phyloP scores from a whole-genome alignment of 2,797 vertebrate species.

The Furcifer pardalis region DNA sequence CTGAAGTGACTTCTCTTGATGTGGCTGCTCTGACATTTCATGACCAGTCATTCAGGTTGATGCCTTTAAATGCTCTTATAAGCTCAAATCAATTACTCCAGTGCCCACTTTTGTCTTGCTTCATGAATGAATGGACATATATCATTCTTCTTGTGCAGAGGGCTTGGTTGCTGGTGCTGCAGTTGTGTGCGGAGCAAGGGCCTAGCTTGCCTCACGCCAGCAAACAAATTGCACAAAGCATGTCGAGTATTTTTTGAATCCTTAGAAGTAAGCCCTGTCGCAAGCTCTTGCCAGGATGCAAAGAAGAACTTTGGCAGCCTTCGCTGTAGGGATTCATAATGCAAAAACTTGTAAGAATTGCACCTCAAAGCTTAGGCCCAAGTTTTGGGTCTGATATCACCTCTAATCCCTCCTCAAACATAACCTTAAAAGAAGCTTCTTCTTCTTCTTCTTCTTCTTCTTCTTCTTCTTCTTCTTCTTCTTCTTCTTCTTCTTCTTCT shows the following conservation, averaged over 20 bases:
- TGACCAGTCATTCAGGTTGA: conserved; percentile 56
- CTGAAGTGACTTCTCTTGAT: conserved; percentile 63
- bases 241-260: neutral
- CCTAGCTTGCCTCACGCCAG: neutral
- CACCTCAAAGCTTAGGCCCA: too few species aligned
- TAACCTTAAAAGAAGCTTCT: too few species aligned
- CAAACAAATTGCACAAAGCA: neutral
- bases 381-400: too few species aligned
- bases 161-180: conserved; percentile 31
- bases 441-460: too few species aligned
- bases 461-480: too few species aligned
- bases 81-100: conserved; percentile 55
- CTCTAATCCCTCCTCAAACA: too few species aligned
- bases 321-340: too few species aligned
- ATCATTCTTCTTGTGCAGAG: conserved; percentile 13
- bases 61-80: conserved; percentile 65
- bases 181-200: conserved; percentile 34
- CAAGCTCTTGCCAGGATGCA: neutral
- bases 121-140: neutral
- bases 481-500: too few species aligned
- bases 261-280: neutral
- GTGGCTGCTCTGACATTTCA: conserved; percentile 53
- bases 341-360: too few species aligned
- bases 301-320: neutral
- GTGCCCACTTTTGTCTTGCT: conserved; percentile 38